Percentiles rank a stretch among this genome's conserved stretches.
phyloP scores from a whole-genome alignment of 2,888 invertebrate genomes.

The Apomyelois bistriatella region DNA sequence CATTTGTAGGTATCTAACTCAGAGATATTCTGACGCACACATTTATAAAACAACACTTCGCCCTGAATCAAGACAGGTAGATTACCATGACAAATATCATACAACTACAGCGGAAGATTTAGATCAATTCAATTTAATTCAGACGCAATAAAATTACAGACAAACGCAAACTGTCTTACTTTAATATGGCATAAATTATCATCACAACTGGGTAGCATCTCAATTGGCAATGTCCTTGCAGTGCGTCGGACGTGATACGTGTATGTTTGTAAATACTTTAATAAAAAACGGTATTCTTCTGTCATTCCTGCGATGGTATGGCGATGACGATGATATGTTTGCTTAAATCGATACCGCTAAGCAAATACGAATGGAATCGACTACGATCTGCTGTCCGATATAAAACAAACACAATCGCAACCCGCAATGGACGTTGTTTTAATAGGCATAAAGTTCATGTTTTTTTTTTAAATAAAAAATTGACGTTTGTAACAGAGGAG shows the following conservation, averaged over 20 bases:
- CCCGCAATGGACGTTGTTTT: too few relatives aligned
- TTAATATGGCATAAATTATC: constrained; percentile 13
- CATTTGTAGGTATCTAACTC: too few relatives aligned
- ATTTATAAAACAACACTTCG: too few relatives aligned
- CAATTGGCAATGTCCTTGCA: constrained; percentile 8
- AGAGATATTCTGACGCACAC: too few relatives aligned
- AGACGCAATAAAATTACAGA: constrained; percentile 4
- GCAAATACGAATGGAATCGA: constrained; percentile 2
- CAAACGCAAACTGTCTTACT: constrained; percentile 2
- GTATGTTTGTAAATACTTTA: constrained; percentile 11
- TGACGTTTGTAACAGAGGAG: too few relatives aligned
- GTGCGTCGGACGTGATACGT: neutral
- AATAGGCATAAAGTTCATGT: too few relatives aligned
- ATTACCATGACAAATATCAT: neutral
- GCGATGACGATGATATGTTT: constrained; percentile 3
- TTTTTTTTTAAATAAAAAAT: too few relatives aligned
- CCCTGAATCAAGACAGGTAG: too few relatives aligned
- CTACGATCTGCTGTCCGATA: neutral
- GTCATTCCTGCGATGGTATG: neutral
- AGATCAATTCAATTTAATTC: constrained; percentile 8
- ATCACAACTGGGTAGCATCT: constrained; percentile 6
- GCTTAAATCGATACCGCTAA: constrained; percentile 12
- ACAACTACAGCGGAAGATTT: neutral
- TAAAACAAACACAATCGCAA: neutral
- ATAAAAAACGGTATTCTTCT: constrained; percentile 5